A percentile compares a stretch with the other conserved stretches of the same genome.
Evolutionary conservation across 2,797 vertebrate genomes (phyloP).

Genomic region (Florisuga fusca): DNA sequence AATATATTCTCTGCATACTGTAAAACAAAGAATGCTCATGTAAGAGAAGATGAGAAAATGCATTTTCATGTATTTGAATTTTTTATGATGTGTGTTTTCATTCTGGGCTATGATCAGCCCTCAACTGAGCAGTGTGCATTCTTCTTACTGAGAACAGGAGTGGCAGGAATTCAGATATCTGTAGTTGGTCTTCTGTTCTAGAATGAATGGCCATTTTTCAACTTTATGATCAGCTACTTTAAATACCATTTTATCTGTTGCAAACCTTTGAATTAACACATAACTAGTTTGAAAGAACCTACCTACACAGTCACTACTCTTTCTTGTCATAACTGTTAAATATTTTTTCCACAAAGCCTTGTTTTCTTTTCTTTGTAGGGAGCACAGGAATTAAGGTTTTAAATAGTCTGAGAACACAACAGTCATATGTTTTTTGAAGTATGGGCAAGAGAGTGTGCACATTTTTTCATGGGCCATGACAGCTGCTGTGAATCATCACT

Average conservation of each 20-base stretch:
- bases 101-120: background rate
- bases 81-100: background rate
- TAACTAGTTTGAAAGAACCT: background rate
- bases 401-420: background rate
- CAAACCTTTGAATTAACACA: background rate
- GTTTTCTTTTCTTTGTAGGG: background rate
- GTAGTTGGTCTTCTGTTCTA: background rate
- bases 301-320: background rate
- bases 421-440: background rate
- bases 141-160: background rate
- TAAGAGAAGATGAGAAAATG: background rate
- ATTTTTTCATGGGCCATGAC: background rate
- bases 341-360: background rate
- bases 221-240: background rate
- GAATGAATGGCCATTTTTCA: background rate
- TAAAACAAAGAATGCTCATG: background rate
- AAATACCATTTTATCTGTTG: background rate
- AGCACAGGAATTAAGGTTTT: background rate
- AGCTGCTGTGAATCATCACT: background rate
- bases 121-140: background rate
- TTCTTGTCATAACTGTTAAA: background rate
- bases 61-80: background rate
- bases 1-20: background rate
- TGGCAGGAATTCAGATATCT: background rate
- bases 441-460: background rate